These are phyloP conservation scores for Pristionchus maxplancki DNA, from an alignment of 2,888 invertebrate genomes.

Conservation along the genomic window DNA sequence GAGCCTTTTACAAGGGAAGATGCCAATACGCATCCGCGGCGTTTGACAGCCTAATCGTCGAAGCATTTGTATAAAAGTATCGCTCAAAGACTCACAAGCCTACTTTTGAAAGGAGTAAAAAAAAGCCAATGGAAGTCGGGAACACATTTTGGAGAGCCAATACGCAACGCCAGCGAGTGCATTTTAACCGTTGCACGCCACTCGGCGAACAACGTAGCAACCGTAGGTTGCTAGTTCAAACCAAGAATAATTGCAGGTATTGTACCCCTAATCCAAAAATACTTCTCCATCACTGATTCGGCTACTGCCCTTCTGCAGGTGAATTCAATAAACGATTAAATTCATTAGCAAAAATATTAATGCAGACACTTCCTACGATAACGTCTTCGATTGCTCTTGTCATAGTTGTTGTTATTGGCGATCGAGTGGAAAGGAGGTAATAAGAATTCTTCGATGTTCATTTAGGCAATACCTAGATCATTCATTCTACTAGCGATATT, in stretches of 20 bases:
- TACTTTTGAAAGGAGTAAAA: too few species aligned
- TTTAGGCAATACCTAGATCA: constrained; percentile 1
- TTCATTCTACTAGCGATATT: constrained; percentile 2
- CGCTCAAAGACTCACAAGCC: too few species aligned
- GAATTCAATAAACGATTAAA: background rate
- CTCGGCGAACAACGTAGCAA: too few species aligned
- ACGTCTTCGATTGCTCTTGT: constrained; percentile 24
- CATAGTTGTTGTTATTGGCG: constrained; percentile 19
- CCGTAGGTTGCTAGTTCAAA: background rate
- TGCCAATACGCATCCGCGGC: too few species aligned
- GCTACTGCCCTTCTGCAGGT: constrained; percentile 7
- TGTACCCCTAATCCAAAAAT: background rate
- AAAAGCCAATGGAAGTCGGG: too few species aligned
- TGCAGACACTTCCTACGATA: background rate
- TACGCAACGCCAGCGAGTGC: background rate
- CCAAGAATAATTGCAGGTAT: background rate
- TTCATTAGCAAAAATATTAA: background rate
- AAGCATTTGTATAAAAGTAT: too few species aligned
- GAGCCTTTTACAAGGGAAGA: too few species aligned
- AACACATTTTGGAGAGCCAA: too few species aligned
- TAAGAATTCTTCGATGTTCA: background rate
- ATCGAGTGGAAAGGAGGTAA: constrained; percentile 43
- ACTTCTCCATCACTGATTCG: constrained; percentile 40
- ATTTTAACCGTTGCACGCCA: too few species aligned
- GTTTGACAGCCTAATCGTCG: too few species aligned